Conservation (phyloP, 2,113 vertebrate genomes). For the Indicator indicator region DNA sequence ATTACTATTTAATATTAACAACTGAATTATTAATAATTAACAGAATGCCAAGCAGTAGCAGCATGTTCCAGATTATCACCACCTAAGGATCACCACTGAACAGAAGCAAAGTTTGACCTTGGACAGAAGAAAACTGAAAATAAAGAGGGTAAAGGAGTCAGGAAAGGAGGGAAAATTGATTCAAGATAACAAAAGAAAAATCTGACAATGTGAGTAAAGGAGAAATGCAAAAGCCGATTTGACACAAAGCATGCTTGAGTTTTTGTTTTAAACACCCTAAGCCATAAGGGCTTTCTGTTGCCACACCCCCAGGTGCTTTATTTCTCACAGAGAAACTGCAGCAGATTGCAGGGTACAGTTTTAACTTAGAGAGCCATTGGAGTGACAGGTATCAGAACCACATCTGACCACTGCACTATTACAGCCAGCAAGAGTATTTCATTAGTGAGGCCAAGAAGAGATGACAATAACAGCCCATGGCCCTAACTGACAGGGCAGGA, state of each 20-base stretch:
- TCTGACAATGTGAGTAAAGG: background rate
- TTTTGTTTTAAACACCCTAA: background rate
- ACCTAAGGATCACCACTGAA: background rate
- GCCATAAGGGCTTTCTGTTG: background rate
- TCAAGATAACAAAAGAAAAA: background rate
- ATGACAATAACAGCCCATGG: background rate
- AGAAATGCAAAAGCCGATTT: background rate
- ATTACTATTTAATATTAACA: constrained; percentile 36
- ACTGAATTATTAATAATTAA: constrained; percentile 30
- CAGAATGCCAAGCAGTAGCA: background rate
- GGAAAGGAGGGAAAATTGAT: background rate
- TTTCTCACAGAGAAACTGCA: background rate
- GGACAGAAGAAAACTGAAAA: background rate
- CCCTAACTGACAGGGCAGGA: background rate
- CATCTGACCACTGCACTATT: background rate
- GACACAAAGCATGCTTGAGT: background rate
- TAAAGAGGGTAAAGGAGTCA: background rate
- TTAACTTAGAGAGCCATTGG: background rate
- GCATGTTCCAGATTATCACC: constrained; percentile 2
- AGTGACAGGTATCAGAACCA: background rate
- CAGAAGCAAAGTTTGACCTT: background rate
- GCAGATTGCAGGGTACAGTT: background rate
- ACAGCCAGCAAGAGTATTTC: background rate
- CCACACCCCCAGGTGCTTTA: background rate
- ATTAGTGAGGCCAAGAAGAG: background rate